Conservation (phyloP, 1,140 invertebrate species). For the Trissolcus basalis region DNA sequence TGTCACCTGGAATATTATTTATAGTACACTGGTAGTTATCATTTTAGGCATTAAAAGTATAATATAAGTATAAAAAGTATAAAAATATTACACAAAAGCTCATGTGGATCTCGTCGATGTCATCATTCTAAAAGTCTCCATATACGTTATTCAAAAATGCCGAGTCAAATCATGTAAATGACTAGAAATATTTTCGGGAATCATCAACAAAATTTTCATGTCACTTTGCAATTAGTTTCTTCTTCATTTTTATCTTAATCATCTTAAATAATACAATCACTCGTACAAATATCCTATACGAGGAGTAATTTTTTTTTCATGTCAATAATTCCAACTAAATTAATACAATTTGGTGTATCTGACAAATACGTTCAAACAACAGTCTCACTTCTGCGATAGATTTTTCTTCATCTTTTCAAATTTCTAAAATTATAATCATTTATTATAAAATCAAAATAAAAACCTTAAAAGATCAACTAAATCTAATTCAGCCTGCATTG, state of each 20-base stretch:
- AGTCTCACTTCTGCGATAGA: background rate
- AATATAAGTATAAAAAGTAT: too few relatives aligned
- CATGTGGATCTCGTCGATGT: too few relatives aligned
- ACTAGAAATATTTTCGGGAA: conserved; percentile 16
- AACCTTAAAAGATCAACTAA: background rate
- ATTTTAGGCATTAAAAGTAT: too few relatives aligned
- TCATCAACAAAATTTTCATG: conserved; percentile 17
- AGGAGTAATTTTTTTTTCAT: conserved; percentile 9
- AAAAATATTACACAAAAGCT: too few relatives aligned
- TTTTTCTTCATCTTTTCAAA: background rate
- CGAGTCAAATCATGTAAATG: conserved; percentile 13
- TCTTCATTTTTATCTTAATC: conserved; percentile 16
- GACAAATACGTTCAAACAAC: conserved; percentile 18
- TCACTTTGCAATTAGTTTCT: conserved; percentile 2
- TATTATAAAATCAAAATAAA: background rate
- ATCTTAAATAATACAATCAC: conserved; percentile 23
- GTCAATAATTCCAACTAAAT: conserved; percentile 1
- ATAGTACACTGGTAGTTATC: too few relatives aligned
- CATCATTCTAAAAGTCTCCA: background rate
- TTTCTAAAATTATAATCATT: background rate
- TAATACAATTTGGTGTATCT: conserved; percentile 6
- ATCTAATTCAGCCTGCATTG: background rate
- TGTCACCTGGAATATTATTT: too few relatives aligned
- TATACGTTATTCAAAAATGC: background rate
- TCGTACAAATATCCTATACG: too few relatives aligned